Base-by-base conservation (phyloP, 2,797 vertebrate species). In the Danio choprae region DNA sequence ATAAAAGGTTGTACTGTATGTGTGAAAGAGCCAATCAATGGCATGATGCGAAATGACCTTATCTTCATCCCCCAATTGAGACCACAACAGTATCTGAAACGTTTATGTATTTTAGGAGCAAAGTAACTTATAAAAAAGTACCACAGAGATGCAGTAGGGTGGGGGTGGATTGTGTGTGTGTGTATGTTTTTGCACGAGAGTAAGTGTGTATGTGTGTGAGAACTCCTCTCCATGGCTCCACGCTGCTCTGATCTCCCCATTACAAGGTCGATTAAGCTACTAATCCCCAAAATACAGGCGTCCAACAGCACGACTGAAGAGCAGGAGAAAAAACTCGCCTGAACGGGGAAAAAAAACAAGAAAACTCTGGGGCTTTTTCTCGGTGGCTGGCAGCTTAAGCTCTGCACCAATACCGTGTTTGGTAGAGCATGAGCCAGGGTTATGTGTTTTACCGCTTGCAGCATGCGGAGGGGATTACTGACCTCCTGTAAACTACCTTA, bases 191-290 rank as follows among this genome's bases (percentile, higher is more conserved):
- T 84, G 71, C 69, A 63, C 71, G 41, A 83, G 83, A 79, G 84
- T 84, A 74, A 84, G 71, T 58, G 82, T 84, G 85, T 83, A 81
- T 64, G 78, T 71, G 81, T 84, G 74, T 77, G 75, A 69, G 84
- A 82, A 74, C 86, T 89, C 88, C 89, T 93, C 90, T 92, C 89
- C 86, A 92, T 92, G 92, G 89, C 89, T 92, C 90, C 90, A 93
- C 87, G 91, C 90, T 84, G 91, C 90, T 90, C 91, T 93, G 93
- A 94, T 94, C 93, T 93, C 92, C 92, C 92, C 90, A 95, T 95
- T 95, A 95, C 94, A 93, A 93, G 94, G 93, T 94, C 92, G 93
- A 94, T 95, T 94, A 94, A 94, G 90, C 88, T 92, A 92, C 93
- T 95, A 95, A 95, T 95, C 94, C 93, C 88, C 89, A 91, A 94